Percentiles rank a stretch among this genome's conserved stretches.
These are phyloP conservation scores for Piliocolobus tephrosceles DNA, from an alignment of 2,113 vertebrate genomes.

Conservation along the genomic window DNA sequence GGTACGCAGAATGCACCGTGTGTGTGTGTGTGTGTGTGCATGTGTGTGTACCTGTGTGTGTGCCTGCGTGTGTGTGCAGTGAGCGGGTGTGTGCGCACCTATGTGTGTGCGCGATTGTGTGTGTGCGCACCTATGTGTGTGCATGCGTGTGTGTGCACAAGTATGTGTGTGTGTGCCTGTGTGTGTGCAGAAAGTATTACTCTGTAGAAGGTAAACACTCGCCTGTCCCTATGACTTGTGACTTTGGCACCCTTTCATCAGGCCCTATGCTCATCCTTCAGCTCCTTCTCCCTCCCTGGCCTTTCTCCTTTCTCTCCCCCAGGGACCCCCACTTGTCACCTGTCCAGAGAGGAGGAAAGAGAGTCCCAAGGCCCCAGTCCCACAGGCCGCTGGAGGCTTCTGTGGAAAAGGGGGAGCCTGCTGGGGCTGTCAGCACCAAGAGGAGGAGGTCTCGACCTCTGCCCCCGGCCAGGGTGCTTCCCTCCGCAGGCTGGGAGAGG, in stretches of 20 bases:
- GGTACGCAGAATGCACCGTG: fast-evolving
- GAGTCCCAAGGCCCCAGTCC: not conserved
- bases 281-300: not conserved
- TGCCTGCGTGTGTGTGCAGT: no score
- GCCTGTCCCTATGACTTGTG: not conserved
- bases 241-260: not conserved
- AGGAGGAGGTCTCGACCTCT: not conserved
- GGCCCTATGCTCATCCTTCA: not conserved
- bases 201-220: not conserved
- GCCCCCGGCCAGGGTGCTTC: not conserved
- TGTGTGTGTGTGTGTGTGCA: no score
- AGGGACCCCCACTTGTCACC: not conserved
- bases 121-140: no score
- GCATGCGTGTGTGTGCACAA: no score
- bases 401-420: not conserved
- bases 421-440: not conserved
- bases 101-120: no score
- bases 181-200: not conserved
- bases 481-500: not conserved
- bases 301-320: not conserved
- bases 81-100: no score
- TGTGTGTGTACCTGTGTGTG: no score
- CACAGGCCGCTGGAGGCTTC: not conserved
- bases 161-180: not conserved
- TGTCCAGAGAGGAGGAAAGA: not conserved